A percentile compares a stretch with the other conserved stretches of the same genome.
These are phyloP conservation scores for Capitella teleta DNA, from an alignment of 1,140 invertebrate species.

Conservation along the genomic window DNA sequence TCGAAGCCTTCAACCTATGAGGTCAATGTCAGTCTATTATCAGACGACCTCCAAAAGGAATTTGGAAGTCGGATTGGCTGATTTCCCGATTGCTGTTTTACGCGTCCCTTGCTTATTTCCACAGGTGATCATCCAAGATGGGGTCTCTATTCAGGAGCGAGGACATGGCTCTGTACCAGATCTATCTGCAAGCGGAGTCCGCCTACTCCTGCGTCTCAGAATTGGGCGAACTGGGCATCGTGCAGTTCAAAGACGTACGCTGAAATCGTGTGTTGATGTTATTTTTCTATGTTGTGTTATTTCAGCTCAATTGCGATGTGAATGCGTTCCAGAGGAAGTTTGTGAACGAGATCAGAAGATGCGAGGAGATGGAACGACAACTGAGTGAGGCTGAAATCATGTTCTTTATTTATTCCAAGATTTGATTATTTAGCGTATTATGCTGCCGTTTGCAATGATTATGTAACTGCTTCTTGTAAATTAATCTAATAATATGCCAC, in stretches of 20 bases:
- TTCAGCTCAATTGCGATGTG: conserved; percentile 38
- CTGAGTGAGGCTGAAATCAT: conserved; percentile 31
- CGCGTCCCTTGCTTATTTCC: too few species aligned
- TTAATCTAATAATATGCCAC: too few species aligned
- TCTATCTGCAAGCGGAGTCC: conserved; percentile 43
- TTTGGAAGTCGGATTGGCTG: too few species aligned
- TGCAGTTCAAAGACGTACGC: conserved; percentile 42
- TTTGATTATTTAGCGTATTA: too few species aligned
- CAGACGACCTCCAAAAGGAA: too few species aligned
- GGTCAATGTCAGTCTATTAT: too few species aligned
- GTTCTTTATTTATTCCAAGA: too few species aligned
- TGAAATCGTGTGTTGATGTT: background rate
- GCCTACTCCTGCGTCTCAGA: conserved; percentile 41
- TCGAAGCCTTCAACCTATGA: too few species aligned
- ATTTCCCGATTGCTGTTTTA: too few species aligned
- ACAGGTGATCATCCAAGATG: too few species aligned
- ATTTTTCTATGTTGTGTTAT: conserved; percentile 7
- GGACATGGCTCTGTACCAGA: conserved; percentile 46
- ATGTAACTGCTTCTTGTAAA: too few species aligned
- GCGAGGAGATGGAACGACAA: conserved; percentile 43
- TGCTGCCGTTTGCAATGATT: too few species aligned
- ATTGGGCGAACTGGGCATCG: conserved; percentile 42
- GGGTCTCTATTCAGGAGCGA: conserved; percentile 44
- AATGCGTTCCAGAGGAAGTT: conserved; percentile 49
- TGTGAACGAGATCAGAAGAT: conserved; percentile 45